Conservation (phyloP, 2,888 invertebrate species). For the Mallateleia sp. region DNA sequence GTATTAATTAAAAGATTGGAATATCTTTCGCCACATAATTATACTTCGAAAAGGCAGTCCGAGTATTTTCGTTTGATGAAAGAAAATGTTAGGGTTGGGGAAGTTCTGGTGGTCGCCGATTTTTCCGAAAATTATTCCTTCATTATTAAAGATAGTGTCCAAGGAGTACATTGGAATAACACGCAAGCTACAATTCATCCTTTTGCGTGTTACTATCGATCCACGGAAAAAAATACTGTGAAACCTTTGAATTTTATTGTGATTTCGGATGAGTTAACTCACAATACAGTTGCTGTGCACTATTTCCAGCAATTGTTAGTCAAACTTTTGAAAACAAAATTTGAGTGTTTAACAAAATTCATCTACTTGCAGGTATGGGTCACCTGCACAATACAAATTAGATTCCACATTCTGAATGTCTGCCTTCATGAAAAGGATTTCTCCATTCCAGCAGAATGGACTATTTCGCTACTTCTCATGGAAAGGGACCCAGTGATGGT, state of each 20-base stretch:
- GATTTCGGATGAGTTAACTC: conserved; percentile 29
- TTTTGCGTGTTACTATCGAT: conserved; percentile 53
- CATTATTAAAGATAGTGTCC: conserved; percentile 58
- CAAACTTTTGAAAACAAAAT: conserved; percentile 6
- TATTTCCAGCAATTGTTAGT: conserved; percentile 37
- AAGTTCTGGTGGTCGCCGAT: no score
- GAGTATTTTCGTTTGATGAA: conserved; percentile 61
- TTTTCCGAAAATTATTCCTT: conserved; percentile 47
- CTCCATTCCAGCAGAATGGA: conserved; percentile 68
- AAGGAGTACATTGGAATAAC: conserved; percentile 60
- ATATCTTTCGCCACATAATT: conserved; percentile 65
- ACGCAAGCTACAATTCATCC: conserved; percentile 72
- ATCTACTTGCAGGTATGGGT: conserved; percentile 64
- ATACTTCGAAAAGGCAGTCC: conserved; percentile 69
- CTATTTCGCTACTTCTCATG: conserved; percentile 71
- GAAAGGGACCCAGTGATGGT: conserved; percentile 73
- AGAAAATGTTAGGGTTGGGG: not conserved
- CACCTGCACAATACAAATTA: conserved; percentile 66
- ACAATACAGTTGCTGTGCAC: conserved; percentile 40
- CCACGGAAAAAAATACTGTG: not conserved
- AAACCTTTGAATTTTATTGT: conserved; percentile 6
- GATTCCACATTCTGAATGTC: conserved; percentile 68
- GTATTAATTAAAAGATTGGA: conserved; percentile 54
- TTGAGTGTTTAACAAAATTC: no score
- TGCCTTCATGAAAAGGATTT: conserved; percentile 61